Base-by-base conservation (phyloP, 2,113 vertebrate species). In the Atrichornis clamosus region DNA sequence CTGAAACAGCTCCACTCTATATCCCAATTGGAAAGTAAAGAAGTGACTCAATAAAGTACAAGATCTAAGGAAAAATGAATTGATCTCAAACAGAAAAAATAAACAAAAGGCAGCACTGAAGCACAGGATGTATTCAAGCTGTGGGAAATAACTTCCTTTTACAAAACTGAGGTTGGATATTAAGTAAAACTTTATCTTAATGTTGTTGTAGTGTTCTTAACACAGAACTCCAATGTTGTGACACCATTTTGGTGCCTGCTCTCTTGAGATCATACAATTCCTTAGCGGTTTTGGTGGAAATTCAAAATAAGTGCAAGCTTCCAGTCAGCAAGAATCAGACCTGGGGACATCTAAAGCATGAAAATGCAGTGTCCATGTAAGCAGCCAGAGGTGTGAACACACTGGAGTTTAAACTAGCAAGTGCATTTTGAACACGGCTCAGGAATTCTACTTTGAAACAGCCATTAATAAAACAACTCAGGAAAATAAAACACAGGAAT, bases 371-470 rank as follows among this genome's bases (percentile, higher is more conserved):
- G 41, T 42, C 63, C 27, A 1, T 16, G 30, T 24, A 90, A 84
- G 32, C 56, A 63, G 42, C 32, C 44, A 47, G 56, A 93, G 59
- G 64, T 92, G 83, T 50, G 68, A 77, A 37, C 39, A n/a, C 10
- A 2, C 10, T 53, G 32, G 24, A 63, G 47, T 72, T 96, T 64
- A 88, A 47, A 64, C 44, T 13, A 93, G 39, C 59, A 70, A 50
- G 39, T 23, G 52, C 55, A 81, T 78, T 70, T 64, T 70, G 92
- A 92, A 24, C 33, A 27, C 24, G 21, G 52, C 62, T 82, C 41
- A 70, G 93, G 87, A 90, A 95, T 55, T 35, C 87, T 70, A n/a
- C 75, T 88, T 55, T 77, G 73, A 92, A 90, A 73, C 63, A 90
- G 14, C 32, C 76, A 86, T 92, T 96, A 94, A 96, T 90, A 90